Base-by-base conservation (phyloP, 1,140 invertebrate species). In the Drosophila grimshawi region DNA sequence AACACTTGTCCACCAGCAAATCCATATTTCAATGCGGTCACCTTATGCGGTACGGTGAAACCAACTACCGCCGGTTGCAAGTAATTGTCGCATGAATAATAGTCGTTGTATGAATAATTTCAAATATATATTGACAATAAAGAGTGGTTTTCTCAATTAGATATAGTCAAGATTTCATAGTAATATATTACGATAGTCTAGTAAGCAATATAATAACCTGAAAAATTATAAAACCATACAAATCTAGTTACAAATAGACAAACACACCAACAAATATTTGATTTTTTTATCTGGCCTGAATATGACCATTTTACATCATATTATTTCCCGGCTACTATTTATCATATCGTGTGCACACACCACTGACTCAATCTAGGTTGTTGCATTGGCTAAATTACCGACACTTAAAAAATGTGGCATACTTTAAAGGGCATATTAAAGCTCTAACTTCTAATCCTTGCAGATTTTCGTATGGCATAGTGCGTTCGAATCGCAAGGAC, bases 11-110 rank as follows among this genome's bases (percentile, higher is more conserved):
- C 59, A 1, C 0, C 8, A 0, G 2, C 0, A 0, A 70, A 32
- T 4, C 85, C 85, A 1, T 91, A 64, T 53, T 91, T 90, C 53
- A 60, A 66, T 32, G 48, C 65, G 2, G n/a, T 3, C 3, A 2
- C 59, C 0, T 35, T 3, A 0, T 91, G 90, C 53, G 69, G n/a
- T 6, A 56, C 61, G 2, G 39, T 10, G 0, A 67, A 33, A 33
- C 86, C 90, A 39, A 53, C 64, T 1, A 10, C 7, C 5, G 62
- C 65, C 0, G 81, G 81, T 5, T 89, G 82, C 19, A 52, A 60
- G 27, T 48, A 69, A 52, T 29, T 68, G 33, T 35, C 1, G 0
- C 27, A 10, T 65, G 49, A 10, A 43, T 41, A 7, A 32, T 27
- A 35, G 4, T n/a, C 5, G n/a, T 45, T 29, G 11, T 49, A 29